Base-by-base conservation (phyloP, 2,888 invertebrate genomes). In the Tenodera sinensis region DNA sequence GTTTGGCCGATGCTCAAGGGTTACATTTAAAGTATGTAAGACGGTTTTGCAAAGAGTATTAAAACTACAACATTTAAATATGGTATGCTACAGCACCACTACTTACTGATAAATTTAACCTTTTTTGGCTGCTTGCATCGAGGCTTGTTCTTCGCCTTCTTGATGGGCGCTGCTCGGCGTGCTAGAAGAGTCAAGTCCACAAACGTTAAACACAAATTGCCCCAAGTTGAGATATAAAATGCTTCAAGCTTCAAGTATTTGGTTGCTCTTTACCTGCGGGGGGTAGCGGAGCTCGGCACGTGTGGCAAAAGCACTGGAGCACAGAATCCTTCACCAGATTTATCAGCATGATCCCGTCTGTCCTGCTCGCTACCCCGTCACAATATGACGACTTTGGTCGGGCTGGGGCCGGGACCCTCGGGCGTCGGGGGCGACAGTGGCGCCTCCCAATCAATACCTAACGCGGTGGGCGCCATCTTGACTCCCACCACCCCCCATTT, bases 301-400 rank as follows among this genome's bases (percentile, higher is more conserved):
- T 96, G 95, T 97, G 97, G 95, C 98, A 98, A 95, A 98, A 97
- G 95, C 98, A 98, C 96, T 97, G 97, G 96, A 97, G 96, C 94
- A 98, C 97, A 93, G 97, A 98, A 94, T 98, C 97, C 94, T 97
- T 96, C 93, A 98, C 97, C 93, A 98, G 96, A 94, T 96, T 97
- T 95, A 98, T 97, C 95, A 98, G 94, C 98, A 98, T 98, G 91
- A 93, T 94, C 92, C 90, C 42, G 42, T 71, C 54, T 71, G 54
- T 71, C 7, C 54, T 71, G 54, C 54, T 71, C 54, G 54, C 54
- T 71, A 71, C 34, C 82, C 81, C 30, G 83, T 83, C 82, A 83
- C 87, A 54, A 34, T 82, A 42, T 83, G 87, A 83, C 81, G 54
- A 20, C 81, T 34, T 28, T 25, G 34, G n/a, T 28, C 71, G 86